Evolutionary conservation across 1,140 invertebrate species (phyloP), one percentile per base, ranked within the genome.

Genomic region (Leptonema lineaticorne): DNA sequence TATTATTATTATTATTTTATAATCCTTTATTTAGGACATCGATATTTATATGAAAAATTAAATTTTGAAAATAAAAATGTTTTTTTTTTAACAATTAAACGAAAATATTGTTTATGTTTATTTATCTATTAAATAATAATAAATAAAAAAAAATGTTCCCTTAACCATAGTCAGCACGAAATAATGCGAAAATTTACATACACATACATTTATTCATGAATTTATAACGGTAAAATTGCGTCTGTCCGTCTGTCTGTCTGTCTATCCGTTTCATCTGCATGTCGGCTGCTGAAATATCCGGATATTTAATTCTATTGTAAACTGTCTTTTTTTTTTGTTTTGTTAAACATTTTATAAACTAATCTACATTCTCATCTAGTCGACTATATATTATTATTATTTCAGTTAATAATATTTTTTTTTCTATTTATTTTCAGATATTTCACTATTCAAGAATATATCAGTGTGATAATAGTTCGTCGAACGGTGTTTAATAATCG

Each of bases 171-270:
- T n/a, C n/a, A n/a, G n/a, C n/a, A n/a, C n/a, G n/a, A n/a, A n/a
- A n/a, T n/a, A n/a, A n/a, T n/a, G n/a, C n/a, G n/a, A n/a, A n/a
- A n/a, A n/a, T n/a, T n/a, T n/a, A n/a, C n/a, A n/a, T 33, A 11
- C 30, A 33, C 30, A 5, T 33, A 33, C 56, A 28, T 58, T 58
- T 58, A 16, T 58, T 58, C 28, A 28, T 30, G 22, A 16, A 6
- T 11, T 9, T 2, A 2, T 62, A 62, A 33, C 58, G 58, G 58
- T 62, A 62, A 16, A 27, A 58, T 53, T 20, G 48, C 48, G 16
- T n/a, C 6, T 16, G 45, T 14, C 6, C 18, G 14, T 48, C 45
- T 14, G 24, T 53, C 18, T 53, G 2, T 14, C 6, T 16, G 14
- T 48, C 45, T 14, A 18, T 53, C 18, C 22, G 2, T 7, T 37